These are phyloP conservation scores for Habroteleia sp. DNA, from an alignment of 2,888 invertebrate genomes.

Conservation along the genomic window DNA sequence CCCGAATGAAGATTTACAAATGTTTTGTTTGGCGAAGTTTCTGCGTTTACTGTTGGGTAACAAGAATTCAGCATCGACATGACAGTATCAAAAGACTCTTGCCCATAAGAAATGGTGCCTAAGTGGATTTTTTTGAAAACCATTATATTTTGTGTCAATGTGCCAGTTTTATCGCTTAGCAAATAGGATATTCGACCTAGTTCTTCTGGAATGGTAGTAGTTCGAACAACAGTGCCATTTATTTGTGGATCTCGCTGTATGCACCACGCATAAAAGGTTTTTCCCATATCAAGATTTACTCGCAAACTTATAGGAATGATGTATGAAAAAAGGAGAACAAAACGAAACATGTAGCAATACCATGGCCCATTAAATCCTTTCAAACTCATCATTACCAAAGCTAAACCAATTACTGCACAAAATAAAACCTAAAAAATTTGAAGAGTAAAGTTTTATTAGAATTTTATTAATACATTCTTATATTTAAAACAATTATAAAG, in stretches of 20 bases:
- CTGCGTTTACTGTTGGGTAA: constrained; percentile 70
- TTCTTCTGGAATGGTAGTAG: constrained; percentile 99
- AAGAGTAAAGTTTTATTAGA: too few relatives aligned
- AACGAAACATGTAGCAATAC: constrained; percentile 98
- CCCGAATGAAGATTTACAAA: constrained; percentile 67
- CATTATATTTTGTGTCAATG: constrained; percentile 99
- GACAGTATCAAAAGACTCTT: constrained; percentile 92
- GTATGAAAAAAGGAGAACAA: constrained; percentile 98
- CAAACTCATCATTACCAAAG: constrained; percentile 96
- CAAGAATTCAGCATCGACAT: constrained; percentile 72
- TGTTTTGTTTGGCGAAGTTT: constrained; percentile 70
- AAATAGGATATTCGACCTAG: constrained; percentile 97
- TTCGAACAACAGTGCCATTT: constrained; percentile 96
- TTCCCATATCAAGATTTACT: constrained; percentile 99
- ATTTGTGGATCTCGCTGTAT: constrained; percentile 97
- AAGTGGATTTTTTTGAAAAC: constrained; percentile 97
- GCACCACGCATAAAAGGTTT: constrained; percentile 98
- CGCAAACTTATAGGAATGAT: constrained; percentile 99
- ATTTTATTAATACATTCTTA: too few relatives aligned
- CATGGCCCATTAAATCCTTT: constrained; percentile 98
- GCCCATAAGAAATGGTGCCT: constrained; percentile 94
- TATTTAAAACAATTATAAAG: too few relatives aligned
- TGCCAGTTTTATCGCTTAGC: constrained; percentile 99
- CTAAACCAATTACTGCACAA: constrained; percentile 92
- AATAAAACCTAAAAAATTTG: constrained; percentile 90